Percentiles rank a stretch among this genome's conserved stretches.
phyloP scores from a whole-genome alignment of 2,888 invertebrate genomes.

The Lasiommata megera region DNA sequence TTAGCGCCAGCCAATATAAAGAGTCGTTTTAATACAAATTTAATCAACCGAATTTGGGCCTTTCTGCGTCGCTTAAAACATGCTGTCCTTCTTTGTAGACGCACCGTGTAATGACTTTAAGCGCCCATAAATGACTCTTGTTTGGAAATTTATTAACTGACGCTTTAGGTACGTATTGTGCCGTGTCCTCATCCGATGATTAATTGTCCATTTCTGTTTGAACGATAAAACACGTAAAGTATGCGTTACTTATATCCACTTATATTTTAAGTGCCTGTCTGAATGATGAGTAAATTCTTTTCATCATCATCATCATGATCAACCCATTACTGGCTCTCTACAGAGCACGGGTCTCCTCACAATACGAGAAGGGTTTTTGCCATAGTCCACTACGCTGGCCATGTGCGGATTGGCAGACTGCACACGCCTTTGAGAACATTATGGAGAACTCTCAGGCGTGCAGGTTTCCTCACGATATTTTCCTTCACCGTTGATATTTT shows the following conservation, averaged over 20 bases:
- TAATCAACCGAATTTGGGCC: constrained; percentile 72
- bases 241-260: neutral
- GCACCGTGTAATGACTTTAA: constrained; percentile 75
- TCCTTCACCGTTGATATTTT: too few relatives aligned
- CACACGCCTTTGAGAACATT: too few relatives aligned
- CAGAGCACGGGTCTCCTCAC: too few relatives aligned
- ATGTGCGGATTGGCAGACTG: too few relatives aligned
- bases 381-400: too few relatives aligned
- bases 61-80: constrained; percentile 66
- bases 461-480: too few relatives aligned
- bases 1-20: constrained; percentile 72
- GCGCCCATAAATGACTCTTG: constrained; percentile 70
- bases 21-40: constrained; percentile 76
- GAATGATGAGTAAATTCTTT: neutral
- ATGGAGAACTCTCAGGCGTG: too few relatives aligned
- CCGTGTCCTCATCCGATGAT: constrained; percentile 51
- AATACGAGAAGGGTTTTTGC: too few relatives aligned
- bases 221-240: constrained; percentile 3
- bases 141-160: constrained; percentile 70
- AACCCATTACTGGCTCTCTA: too few relatives aligned
- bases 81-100: constrained; percentile 62
- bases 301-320: too few relatives aligned
- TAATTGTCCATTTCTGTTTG: constrained; percentile 44
- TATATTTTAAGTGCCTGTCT: neutral
- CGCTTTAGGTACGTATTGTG: constrained; percentile 58